Evolutionary conservation across 2,113 vertebrate species (phyloP), one percentile per base, ranked within the genome.

Genomic region (Mandrillus leucophaeus): DNA sequence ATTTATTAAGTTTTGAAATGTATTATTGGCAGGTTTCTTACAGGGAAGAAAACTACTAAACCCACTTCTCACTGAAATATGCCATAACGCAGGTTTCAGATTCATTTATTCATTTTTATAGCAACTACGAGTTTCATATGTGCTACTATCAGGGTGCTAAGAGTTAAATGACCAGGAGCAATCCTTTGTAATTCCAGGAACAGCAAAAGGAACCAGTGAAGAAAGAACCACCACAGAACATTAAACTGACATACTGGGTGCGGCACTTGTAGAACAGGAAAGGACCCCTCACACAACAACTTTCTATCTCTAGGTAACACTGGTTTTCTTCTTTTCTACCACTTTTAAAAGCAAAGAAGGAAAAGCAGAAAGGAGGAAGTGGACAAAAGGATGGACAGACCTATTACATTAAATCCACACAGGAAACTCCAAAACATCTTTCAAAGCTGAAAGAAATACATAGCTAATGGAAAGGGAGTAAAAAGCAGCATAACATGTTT

Each of bases 301-400:
- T 89, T 82, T 85, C 76, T 84, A 64, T 52, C 27, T 48, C 23
- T 80, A 22, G 38, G 30, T 75, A 83, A 9, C 43, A 43, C 17
- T 85, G 35, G 23, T 22, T 87, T 96, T 93, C n/a, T 92, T 70
- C 83, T 96, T 95, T 88, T 75, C 32, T 89, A 23, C 16, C 20
- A 83, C n/a, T 40, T 76, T 76, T 55, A 82, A 25, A 73, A 32
- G 48, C 10, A 85, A 78, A 27, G 8, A 10, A 79, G 13, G 3
- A 20, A 32, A 6, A 10, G 8, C 10, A 11, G 6, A 52, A 20
- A 0, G 13, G 25, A 68, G 8, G 6, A 17, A 52, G 32, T 12
- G 57, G 20, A 72, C 3, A 79, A 83, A 93, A 92, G 73, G 30
- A 84, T 55, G 85, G 18, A 96, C 3, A 59, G 3, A 95, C 10